Evolutionary conservation across 2,797 vertebrate species (phyloP).

Genomic region (Fundulus diaphanus): DNA sequence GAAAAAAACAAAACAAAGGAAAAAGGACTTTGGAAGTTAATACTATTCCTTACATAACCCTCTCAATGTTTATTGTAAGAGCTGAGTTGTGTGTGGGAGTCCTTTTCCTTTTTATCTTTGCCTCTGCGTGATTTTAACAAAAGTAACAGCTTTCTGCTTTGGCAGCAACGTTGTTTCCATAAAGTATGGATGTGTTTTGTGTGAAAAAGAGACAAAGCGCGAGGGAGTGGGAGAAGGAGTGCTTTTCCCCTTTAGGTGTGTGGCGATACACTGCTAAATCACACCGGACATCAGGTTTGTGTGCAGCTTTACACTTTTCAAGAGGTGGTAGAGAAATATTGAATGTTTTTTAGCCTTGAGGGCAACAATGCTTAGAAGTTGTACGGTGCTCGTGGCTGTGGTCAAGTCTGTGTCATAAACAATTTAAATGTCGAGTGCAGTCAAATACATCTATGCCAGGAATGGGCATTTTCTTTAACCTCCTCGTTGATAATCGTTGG

Average conservation of each 20-base stretch:
- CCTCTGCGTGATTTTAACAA: conserved; percentile 59
- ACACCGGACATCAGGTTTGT: conserved; percentile 35
- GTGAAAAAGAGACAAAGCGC: conserved; percentile 9
- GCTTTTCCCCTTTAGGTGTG: conserved; percentile 48
- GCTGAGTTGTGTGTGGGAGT: conserved; percentile 41
- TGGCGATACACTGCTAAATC: conserved; percentile 35
- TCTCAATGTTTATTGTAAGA: conserved; percentile 38
- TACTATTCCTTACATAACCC: conserved; percentile 14
- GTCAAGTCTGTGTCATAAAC: not conserved
- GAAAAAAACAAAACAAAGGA: conserved; percentile 1
- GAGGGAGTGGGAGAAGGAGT: conserved; percentile 23
- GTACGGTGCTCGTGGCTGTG: not conserved
- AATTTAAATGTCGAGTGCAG: not conserved
- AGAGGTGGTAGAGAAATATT: conserved; percentile 12
- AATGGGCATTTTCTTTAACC: not conserved
- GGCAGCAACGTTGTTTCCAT: conserved; percentile 42
- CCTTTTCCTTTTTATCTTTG: conserved; percentile 9
- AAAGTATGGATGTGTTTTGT: conserved; percentile 20
- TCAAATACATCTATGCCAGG: not conserved
- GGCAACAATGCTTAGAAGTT: not conserved
- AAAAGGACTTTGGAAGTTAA: conserved; percentile 14
- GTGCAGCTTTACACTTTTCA: conserved; percentile 45
- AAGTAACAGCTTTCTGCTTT: conserved; percentile 50
- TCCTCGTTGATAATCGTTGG: not conserved
- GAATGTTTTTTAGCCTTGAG: conserved; percentile 1